A percentile compares a stretch with the other conserved stretches of the same genome.
These are phyloP conservation scores for Prietella phreatophila DNA, from an alignment of 2,113 vertebrate genomes.

Conservation along the genomic window DNA sequence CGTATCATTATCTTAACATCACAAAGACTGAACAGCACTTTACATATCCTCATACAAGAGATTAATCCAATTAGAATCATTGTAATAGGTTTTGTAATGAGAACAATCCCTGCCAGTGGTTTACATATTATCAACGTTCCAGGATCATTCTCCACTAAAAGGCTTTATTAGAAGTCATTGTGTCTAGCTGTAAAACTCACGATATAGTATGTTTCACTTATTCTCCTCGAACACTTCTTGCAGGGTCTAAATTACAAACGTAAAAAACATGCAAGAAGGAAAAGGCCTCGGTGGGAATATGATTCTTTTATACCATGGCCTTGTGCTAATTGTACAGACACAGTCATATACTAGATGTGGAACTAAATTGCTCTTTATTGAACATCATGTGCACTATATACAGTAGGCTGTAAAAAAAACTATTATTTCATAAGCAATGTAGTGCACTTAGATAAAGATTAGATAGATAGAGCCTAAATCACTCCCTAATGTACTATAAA, in stretches of 20 bases:
- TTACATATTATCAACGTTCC: neutral
- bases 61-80: constrained; percentile 56
- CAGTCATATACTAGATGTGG: neutral
- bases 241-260: neutral
- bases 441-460: neutral
- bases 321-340: neutral
- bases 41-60: constrained; percentile 49
- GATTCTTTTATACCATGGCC: neutral
- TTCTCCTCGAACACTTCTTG: neutral
- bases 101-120: neutral
- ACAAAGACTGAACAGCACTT: neutral
- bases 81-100: constrained; percentile 14
- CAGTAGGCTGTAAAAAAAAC: neutral
- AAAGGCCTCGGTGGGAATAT: neutral
- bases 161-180: constrained; percentile 31
- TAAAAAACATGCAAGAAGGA: neutral
- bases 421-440: neutral
- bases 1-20: constrained; percentile 3
- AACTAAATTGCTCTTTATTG: neutral
- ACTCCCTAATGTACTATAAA: neutral
- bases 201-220: neutral
- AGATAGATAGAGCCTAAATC: neutral
- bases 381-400: neutral
- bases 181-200: neutral
- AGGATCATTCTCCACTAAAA: constrained; percentile 9